Percentiles rank a stretch among this genome's conserved stretches.
Evolutionary conservation across 2,888 invertebrate genomes (phyloP).

Genomic region (Tanypteryx hageni): DNA sequence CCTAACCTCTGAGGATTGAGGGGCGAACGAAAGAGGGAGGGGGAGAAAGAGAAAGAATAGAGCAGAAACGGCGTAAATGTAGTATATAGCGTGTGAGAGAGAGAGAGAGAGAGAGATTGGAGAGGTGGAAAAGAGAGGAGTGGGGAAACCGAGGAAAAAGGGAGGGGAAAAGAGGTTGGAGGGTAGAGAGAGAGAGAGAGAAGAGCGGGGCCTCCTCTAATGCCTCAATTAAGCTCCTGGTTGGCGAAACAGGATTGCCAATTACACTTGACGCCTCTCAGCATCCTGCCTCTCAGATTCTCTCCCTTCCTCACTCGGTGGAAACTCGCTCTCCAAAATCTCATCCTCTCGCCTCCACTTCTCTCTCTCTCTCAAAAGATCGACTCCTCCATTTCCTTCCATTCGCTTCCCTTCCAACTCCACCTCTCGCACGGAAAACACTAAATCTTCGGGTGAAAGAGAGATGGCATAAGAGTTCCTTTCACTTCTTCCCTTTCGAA

Average conservation of each 20-base stretch:
- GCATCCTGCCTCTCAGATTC: constrained; percentile 6
- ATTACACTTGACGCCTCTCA: constrained; percentile 64
- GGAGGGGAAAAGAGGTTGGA: not conserved
- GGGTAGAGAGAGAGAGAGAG: not conserved
- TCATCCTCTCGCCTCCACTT: constrained; percentile 52
- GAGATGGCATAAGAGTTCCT: not conserved
- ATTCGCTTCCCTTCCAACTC: not conserved
- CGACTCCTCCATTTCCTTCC: constrained; percentile 23
- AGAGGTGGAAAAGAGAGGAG: not conserved
- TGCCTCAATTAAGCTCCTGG: constrained; percentile 63
- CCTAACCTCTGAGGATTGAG: not conserved
- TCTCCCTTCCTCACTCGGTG: constrained; percentile 55
- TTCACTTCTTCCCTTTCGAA: not conserved
- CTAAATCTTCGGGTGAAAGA: not conserved
- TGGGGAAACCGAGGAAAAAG: not conserved
- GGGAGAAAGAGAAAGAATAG: not conserved
- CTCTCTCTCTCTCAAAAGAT: constrained; percentile 22
- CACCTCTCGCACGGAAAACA: not conserved
- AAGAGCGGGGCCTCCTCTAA: constrained; percentile 22
- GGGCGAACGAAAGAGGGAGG: not conserved
- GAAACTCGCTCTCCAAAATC: not conserved
- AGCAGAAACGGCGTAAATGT: not conserved
- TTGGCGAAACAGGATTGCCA: constrained; percentile 64
- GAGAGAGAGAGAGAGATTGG: not conserved
- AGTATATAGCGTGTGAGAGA: too few relatives aligned